phyloP scores from a whole-genome alignment of 2,113 vertebrate species.

The Psephotus haematonotus region DNA sequence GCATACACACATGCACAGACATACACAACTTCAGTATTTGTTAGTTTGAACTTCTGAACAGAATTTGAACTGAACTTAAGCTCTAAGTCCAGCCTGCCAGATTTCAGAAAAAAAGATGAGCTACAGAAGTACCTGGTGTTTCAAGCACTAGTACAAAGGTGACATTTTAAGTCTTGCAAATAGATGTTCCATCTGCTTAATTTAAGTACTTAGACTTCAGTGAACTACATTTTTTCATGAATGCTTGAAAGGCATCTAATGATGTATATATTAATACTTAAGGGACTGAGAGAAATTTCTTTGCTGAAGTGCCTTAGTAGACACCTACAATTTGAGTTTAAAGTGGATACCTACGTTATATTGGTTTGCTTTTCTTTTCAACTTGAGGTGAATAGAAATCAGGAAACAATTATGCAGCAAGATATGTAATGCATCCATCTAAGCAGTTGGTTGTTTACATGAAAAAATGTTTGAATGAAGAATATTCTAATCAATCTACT shows the following conservation, averaged over 20 bases:
- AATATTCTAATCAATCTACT: not conserved
- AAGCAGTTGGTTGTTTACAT: not conserved
- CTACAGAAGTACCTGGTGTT: not conserved
- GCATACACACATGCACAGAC: accelerated
- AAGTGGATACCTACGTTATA: not conserved
- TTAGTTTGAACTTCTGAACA: not conserved
- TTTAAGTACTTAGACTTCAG: not conserved
- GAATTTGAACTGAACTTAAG: not conserved
- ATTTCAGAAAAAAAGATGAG: not conserved
- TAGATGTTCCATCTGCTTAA: not conserved
- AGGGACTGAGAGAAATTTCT: not conserved
- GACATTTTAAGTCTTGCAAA: not conserved
- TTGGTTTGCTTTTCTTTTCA: not conserved
- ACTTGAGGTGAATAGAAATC: not conserved
- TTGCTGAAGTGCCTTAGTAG: not conserved
- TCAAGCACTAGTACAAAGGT: not conserved
- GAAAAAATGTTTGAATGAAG: not conserved
- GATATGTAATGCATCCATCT: not conserved
- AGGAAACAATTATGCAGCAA: not conserved
- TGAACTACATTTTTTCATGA: not conserved
- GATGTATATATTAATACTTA: not conserved
- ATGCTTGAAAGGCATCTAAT: not conserved
- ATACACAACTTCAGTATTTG: not conserved
- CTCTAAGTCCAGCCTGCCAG: not conserved
- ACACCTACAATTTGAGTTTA: not conserved